A percentile compares a stretch with the other conserved stretches of the same genome.
Conservation (phyloP, 2,797 vertebrate genomes). For the Halcyon chelicuti region DNA sequence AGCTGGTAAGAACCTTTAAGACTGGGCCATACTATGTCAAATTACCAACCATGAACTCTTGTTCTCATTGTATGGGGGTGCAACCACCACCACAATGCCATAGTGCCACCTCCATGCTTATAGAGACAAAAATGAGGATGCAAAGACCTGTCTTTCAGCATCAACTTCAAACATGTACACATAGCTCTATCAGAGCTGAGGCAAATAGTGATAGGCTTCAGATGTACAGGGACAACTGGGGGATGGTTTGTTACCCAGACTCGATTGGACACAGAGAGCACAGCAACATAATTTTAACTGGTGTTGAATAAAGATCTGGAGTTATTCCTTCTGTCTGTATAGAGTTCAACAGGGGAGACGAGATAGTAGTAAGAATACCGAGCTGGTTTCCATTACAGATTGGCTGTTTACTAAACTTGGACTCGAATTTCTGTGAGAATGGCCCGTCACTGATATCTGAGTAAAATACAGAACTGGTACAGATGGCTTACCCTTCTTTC, state of each 20-base stretch:
- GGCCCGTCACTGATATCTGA: not conserved
- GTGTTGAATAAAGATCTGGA: not conserved
- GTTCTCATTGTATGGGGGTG: not conserved
- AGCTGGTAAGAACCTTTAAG: not conserved
- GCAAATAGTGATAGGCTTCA: not conserved
- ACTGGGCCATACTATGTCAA: not conserved
- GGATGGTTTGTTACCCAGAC: not conserved
- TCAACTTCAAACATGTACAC: not conserved
- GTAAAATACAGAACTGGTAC: not conserved
- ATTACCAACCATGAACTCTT: not conserved
- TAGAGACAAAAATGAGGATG: not conserved
- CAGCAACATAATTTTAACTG: not conserved
- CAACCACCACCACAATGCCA: fast-evolving
- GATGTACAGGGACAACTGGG: not conserved
- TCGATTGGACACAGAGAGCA: not conserved
- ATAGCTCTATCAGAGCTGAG: not conserved
- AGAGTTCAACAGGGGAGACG: not conserved
- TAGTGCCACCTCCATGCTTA: not conserved
- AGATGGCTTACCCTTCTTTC: not conserved
- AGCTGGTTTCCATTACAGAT: not conserved
- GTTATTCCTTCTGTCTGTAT: not conserved
- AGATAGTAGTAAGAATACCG: not conserved
- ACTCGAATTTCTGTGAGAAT: not conserved
- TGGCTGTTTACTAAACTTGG: not conserved
- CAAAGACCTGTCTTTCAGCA: not conserved